Conservation (phyloP, 2,888 invertebrate species). For the Acrobasis suavella region DNA sequence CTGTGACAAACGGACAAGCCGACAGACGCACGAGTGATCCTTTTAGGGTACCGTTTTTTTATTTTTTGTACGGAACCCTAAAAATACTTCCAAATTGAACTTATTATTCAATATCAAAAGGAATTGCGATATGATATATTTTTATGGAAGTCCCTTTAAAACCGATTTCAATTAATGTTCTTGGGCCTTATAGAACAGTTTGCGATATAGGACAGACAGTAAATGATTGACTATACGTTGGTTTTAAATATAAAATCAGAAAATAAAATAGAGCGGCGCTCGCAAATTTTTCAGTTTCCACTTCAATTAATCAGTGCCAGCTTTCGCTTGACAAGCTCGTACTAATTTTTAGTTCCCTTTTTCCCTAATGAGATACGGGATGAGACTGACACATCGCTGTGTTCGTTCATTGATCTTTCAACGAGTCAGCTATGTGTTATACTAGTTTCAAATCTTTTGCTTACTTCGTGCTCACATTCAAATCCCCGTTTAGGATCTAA, state of each 20-base stretch:
- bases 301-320: constrained; percentile 49
- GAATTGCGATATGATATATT: too few relatives aligned
- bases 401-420: not conserved
- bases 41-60: too few relatives aligned
- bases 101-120: too few relatives aligned
- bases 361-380: constrained; percentile 40
- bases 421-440: not conserved
- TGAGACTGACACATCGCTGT: constrained; percentile 36
- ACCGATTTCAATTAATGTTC: too few relatives aligned
- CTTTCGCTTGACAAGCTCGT: constrained; percentile 38
- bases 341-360: constrained; percentile 40
- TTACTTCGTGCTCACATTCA: not conserved
- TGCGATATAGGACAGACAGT: too few relatives aligned
- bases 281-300: constrained; percentile 42
- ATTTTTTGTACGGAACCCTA: too few relatives aligned
- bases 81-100: too few relatives aligned
- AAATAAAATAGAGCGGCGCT: constrained; percentile 29
- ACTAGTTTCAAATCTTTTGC: not conserved
- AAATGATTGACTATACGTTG: not conserved
- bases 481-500: not conserved
- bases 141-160: too few relatives aligned
- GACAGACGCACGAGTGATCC: too few relatives aligned
- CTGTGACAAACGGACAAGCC: too few relatives aligned
- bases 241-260: constrained; percentile 22
- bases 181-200: too few relatives aligned